Base-by-base conservation (phyloP, 2,113 vertebrate genomes). In the Phocoena phocoena region DNA sequence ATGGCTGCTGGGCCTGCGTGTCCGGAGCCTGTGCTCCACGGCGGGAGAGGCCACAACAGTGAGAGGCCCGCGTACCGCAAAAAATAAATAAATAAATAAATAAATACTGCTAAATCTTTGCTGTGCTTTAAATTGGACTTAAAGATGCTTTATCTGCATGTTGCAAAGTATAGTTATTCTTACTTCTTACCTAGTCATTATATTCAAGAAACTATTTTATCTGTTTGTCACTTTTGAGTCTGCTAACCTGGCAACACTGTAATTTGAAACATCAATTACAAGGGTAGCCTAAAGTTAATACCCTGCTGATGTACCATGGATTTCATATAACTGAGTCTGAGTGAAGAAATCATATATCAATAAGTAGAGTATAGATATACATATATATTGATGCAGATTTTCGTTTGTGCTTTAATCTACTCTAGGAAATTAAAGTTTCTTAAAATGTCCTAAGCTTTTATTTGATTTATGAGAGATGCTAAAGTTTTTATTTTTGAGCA, bases 71-170 rank as follows among this genome's bases (percentile, higher is more conserved):
- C 36, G 36, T 36, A 36, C 36, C 36, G 36, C 36, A 36, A 36
- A 36, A 36, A 36, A 36, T 36, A 36, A 36, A 36, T 36, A 36
- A 36, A 36, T 36, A 36, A 36, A 36, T 36, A 95, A 94, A 92
- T 88, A 80, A 93, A 79, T 36, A 74, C 23, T 74, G 12, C 31
- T 85, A 76, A 88, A 38, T 94, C 77, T 96, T 70, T 96, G 13
- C 50, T 79, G 12, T 55, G 9, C 23, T 79, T 97, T 71, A 84
- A 71, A 44, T 77, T 63, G 28, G 18, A 73, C 26, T 93, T 68
- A 44, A 31, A 90, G 38, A 79, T 71, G 31, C 13, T 70, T 67
- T 58, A 88, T 74, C 41, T 80, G 7, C 28, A 60, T 82, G 17
- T 73, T 79, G 23, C 36, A 93, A 15, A 65, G 53, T 62, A 77